A percentile compares a stretch with the other conserved stretches of the same genome.
These are phyloP conservation scores for Rhabdophis nuchalis DNA, from an alignment of 2,797 vertebrate genomes.

Conservation along the genomic window DNA sequence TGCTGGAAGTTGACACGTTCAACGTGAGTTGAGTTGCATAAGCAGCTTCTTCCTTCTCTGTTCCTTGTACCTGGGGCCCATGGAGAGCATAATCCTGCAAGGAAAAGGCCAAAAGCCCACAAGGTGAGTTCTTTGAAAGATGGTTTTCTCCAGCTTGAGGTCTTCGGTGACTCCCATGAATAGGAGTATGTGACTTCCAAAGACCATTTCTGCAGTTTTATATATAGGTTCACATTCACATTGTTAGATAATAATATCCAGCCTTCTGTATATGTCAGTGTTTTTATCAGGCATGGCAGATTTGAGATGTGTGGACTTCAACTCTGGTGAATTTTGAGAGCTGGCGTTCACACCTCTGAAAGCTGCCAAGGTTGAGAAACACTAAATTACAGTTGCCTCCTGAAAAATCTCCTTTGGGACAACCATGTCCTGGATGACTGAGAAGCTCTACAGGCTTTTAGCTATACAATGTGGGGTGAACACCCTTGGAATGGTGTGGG, in stretches of 20 bases:
- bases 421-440: too few relatives aligned
- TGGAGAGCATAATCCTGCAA: neutral
- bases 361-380: too few relatives aligned
- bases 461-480: too few relatives aligned
- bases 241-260: neutral
- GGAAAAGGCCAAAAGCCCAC: neutral
- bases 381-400: too few relatives aligned
- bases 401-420: too few relatives aligned
- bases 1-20: constrained; percentile 27
- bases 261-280: neutral
- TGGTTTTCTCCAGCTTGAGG: neutral
- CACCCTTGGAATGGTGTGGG: too few relatives aligned
- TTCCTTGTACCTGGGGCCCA: neutral
- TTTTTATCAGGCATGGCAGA: neutral
- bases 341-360: too few relatives aligned
- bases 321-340: neutral
- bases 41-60: neutral
- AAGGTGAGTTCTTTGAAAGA: neutral
- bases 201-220: neutral
- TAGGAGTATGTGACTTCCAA: neutral
- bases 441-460: too few relatives aligned
- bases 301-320: neutral
- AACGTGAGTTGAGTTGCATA: constrained; percentile 8
- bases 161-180: neutral
- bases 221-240: neutral